Percentiles rank a stretch among this genome's conserved stretches.
phyloP scores from a whole-genome alignment of 2,113 vertebrate genomes.

The Myrmophylax atrothorax region DNA sequence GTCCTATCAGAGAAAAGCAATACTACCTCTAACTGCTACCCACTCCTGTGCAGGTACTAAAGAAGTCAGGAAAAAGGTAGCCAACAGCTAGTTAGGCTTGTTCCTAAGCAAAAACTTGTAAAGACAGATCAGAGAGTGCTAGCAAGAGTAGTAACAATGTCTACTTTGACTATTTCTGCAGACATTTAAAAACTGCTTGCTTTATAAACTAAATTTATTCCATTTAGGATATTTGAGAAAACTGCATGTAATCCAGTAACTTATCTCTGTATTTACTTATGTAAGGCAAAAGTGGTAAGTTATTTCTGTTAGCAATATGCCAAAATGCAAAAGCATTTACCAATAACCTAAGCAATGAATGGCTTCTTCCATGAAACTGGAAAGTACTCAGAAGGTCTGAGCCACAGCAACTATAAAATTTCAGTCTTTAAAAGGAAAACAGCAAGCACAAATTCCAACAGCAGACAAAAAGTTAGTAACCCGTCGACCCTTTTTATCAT shows the following conservation, averaged over 20 bases:
- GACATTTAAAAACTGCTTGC: not conserved
- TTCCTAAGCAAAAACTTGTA: not conserved
- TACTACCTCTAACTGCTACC: not conserved
- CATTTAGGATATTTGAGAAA: not conserved
- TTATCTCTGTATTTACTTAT: not conserved
- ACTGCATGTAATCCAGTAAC: not conserved
- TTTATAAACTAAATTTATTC: not conserved
- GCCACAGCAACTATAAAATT: not conserved
- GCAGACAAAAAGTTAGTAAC: not conserved
- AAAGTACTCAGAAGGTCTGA: not conserved
- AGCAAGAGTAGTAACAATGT: not conserved
- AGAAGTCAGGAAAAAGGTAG: not conserved
- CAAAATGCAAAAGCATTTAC: not conserved
- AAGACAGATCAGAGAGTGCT: not conserved
- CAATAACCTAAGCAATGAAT: not conserved
- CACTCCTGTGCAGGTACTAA: not conserved
- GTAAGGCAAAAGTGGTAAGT: not conserved
- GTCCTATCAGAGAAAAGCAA: not conserved
- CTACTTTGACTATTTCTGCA: not conserved
- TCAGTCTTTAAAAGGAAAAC: not conserved
- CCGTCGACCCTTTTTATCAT: not conserved
- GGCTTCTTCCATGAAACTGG: not conserved
- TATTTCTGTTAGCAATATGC: not conserved
- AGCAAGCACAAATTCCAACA: not conserved
- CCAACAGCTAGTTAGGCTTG: not conserved